These are phyloP conservation scores for Lithophane semibrunnea DNA, from an alignment of 2,888 invertebrate genomes.

Conservation along the genomic window DNA sequence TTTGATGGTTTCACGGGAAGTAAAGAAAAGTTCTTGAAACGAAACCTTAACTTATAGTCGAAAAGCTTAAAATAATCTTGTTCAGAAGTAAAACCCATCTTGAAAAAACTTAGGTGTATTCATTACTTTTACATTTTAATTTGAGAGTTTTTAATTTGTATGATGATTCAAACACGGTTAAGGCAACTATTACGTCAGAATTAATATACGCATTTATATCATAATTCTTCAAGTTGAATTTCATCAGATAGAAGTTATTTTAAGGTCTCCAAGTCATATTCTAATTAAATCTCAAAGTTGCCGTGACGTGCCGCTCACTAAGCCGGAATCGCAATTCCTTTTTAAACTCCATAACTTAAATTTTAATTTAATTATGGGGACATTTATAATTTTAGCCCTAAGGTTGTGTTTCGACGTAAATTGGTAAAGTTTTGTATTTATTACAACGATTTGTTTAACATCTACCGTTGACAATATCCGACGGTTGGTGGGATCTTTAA, in stretches of 20 bases:
- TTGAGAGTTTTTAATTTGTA: constrained; percentile 8
- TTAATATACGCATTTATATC: neutral
- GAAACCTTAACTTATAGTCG: constrained; percentile 11
- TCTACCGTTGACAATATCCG: constrained; percentile 77
- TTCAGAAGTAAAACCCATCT: neutral
- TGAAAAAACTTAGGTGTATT: constrained; percentile 9
- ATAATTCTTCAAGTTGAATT: neutral
- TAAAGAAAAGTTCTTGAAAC: constrained; percentile 19
- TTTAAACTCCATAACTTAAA: constrained; percentile 85
- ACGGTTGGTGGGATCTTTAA: constrained; percentile 51
- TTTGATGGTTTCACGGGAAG: constrained; percentile 15
- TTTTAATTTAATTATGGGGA: constrained; percentile 87
- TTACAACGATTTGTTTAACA: constrained; percentile 79
- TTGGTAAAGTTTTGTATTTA: constrained; percentile 88
- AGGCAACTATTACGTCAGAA: neutral
- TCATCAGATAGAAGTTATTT: constrained; percentile 22
- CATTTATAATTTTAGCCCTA: constrained; percentile 83
- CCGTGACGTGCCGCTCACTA: constrained; percentile 75
- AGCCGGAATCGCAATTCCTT: constrained; percentile 84
- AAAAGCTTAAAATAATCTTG: constrained; percentile 18
- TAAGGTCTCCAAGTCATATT: constrained; percentile 40
- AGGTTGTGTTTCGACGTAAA: constrained; percentile 78
- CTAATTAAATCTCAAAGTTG: constrained; percentile 84
- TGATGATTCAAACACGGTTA: neutral
- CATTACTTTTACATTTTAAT: constrained; percentile 4